Percentiles rank a stretch among this genome's conserved stretches.
phyloP scores from a whole-genome alignment of 2,797 vertebrate genomes.

The Cossypha heuglini region DNA sequence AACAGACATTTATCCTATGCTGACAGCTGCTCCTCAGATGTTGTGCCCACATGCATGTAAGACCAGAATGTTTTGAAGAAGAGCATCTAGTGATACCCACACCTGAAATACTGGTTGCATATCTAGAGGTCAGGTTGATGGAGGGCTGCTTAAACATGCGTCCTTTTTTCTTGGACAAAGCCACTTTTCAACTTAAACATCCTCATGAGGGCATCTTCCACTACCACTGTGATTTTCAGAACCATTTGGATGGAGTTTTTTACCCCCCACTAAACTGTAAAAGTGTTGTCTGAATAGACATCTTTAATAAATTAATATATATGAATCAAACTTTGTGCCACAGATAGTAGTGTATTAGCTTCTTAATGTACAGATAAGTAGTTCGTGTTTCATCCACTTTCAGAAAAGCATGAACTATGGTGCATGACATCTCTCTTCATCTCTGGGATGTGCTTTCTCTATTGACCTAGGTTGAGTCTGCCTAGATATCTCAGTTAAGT shows the following conservation, averaged over 20 bases:
- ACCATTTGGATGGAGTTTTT: neutral
- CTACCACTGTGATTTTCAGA: neutral
- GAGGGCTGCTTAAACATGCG: neutral
- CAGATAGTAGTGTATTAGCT: neutral
- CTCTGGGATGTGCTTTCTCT: neutral
- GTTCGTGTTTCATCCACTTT: neutral
- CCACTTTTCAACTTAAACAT: neutral
- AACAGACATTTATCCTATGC: neutral
- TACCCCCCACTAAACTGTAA: neutral
- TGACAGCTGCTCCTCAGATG: neutral
- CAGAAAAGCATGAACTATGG: neutral
- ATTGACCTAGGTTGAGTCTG: neutral
- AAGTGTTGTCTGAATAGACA: neutral
- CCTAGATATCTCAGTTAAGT: neutral
- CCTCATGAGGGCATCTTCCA: neutral
- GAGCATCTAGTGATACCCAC: neutral
- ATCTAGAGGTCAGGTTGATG: neutral
- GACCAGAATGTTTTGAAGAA: neutral
- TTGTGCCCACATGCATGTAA: neutral
- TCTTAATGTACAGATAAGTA: neutral
- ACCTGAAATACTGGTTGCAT: neutral
- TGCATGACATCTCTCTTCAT: neutral
- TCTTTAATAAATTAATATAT: neutral
- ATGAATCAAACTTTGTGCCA: neutral
- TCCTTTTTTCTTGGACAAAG: neutral